phyloP scores from a whole-genome alignment of 2,113 vertebrate species.

The Xenus cinereus region DNA sequence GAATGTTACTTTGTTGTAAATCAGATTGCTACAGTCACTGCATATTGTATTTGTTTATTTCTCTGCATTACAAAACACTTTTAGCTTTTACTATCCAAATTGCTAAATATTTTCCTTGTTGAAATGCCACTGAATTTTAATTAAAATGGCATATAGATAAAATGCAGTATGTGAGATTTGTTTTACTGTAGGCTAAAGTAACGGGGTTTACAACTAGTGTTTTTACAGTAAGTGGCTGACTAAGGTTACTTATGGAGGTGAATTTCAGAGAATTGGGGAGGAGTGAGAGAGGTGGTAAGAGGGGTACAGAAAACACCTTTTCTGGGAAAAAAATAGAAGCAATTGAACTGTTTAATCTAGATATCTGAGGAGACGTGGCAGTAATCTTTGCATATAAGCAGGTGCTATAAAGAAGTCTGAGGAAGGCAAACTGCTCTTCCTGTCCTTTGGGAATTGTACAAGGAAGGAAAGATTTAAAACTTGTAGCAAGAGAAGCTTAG shows the following conservation, averaged over 20 bases:
- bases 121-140: background rate
- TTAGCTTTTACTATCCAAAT: background rate
- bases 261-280: background rate
- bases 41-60: background rate
- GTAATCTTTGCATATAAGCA: background rate
- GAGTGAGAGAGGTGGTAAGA: background rate
- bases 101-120: background rate
- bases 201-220: background rate
- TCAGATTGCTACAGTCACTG: background rate
- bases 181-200: background rate
- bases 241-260: background rate
- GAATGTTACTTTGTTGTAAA: background rate
- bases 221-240: background rate
- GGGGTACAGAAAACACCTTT: background rate
- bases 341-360: background rate
- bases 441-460: background rate
- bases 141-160: background rate
- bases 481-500: background rate
- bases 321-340: background rate
- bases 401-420: background rate
- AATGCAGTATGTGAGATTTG: background rate
- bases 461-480: background rate
- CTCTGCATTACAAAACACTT: background rate
- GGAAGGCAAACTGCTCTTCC: background rate
- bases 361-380: background rate